Conservation (phyloP, 2,113 vertebrate genomes). For the Podarcis cretensis region DNA sequence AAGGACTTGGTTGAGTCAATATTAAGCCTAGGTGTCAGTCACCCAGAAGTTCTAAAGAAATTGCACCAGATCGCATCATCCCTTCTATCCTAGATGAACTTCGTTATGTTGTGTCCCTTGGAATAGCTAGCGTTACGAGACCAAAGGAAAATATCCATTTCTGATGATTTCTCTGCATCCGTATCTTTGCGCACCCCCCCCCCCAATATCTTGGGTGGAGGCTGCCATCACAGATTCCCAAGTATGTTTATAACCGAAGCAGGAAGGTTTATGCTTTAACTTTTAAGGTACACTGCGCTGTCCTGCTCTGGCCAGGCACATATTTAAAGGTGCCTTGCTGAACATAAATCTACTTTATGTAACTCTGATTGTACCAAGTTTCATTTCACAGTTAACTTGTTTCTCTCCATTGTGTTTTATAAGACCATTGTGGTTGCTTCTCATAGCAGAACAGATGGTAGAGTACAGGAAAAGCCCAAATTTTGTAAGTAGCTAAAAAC, state of each 20-base stretch:
- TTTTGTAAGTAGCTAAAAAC: not conserved
- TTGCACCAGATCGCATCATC: not conserved
- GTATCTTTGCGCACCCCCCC: not conserved
- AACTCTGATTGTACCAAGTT: not conserved
- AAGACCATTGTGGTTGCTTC: not conserved
- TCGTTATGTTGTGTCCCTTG: not conserved
- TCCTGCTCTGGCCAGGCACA: not conserved
- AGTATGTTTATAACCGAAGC: not conserved
- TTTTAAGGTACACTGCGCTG: not conserved
- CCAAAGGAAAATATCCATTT: not conserved
- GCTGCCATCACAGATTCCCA: not conserved
- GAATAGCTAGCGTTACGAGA: not conserved
- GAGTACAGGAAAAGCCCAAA: not conserved
- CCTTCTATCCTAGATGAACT: not conserved
- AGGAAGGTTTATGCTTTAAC: not conserved
- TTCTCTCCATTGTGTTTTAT: not conserved
- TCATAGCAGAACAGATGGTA: slow-evolving; percentile 22
- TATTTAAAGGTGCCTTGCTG: not conserved
- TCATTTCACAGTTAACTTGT: not conserved
- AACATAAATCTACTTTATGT: not conserved
- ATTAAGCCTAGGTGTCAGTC: no score
- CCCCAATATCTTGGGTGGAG: not conserved
- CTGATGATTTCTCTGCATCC: no score
- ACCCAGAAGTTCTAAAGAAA: not conserved
- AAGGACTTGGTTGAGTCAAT: no score